These are phyloP conservation scores for Typhlichthys eigenmanni DNA, from an alignment of 2,797 vertebrate genomes.

Conservation along the genomic window DNA sequence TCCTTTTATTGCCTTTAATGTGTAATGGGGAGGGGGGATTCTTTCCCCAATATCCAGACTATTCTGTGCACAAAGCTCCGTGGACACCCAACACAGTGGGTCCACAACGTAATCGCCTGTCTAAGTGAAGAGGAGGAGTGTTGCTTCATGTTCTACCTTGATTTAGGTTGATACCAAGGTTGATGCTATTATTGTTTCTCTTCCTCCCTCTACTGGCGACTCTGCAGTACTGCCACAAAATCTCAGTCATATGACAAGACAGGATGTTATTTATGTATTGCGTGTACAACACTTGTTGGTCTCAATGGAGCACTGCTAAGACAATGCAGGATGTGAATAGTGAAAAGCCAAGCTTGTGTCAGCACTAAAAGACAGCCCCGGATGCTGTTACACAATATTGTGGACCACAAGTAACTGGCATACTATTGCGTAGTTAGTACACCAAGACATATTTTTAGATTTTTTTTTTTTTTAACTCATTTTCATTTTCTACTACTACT, in stretches of 20 bases:
- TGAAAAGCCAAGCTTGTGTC: not conserved
- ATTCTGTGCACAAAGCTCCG: constrained; percentile 52
- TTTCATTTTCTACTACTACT: too few species aligned
- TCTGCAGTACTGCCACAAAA: constrained; percentile 1
- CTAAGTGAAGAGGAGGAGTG: constrained; percentile 52
- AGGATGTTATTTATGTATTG: not conserved
- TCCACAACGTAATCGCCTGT: constrained; percentile 45
- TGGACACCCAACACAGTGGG: constrained; percentile 44
- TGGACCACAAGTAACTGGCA: too few species aligned
- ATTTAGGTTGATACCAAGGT: constrained; percentile 5
- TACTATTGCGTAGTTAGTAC: too few species aligned
- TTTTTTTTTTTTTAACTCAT: too few species aligned
- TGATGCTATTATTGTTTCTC: not conserved
- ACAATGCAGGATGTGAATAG: not conserved
- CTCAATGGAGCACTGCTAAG: too few species aligned
- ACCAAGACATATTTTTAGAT: too few species aligned
- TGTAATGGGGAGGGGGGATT: constrained; percentile 3
- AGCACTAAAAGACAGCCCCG: not conserved
- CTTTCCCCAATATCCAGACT: constrained; percentile 53
- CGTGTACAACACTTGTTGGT: too few species aligned
- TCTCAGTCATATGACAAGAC: not conserved
- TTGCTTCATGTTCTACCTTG: constrained; percentile 50
- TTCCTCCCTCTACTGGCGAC: constrained; percentile 30
- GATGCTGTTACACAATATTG: too few species aligned
- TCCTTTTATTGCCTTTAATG: not conserved